Evolutionary conservation across 2,797 vertebrate genomes (phyloP).

Genomic region (Sebastes oblongus): DNA sequence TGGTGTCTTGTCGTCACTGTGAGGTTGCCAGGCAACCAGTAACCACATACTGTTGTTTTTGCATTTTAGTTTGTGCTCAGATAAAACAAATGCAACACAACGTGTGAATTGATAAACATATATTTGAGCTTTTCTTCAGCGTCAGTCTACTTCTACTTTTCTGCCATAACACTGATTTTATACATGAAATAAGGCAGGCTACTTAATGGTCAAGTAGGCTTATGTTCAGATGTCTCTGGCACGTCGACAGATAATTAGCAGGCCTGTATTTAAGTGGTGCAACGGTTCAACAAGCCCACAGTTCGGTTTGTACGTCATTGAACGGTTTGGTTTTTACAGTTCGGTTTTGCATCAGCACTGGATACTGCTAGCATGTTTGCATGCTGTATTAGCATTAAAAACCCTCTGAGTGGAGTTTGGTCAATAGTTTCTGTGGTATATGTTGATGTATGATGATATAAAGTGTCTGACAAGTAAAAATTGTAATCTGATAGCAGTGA

Average conservation of each 20-base stretch:
- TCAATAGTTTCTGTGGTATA: background rate
- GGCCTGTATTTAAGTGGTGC: no score
- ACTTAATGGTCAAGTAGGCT: no score
- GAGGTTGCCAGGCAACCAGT: background rate
- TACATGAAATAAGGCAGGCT: no score
- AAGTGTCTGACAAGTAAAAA: background rate
- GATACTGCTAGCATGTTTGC: background rate
- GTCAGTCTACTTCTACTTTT: background rate
- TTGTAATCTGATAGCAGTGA: no score
- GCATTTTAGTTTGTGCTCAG: background rate
- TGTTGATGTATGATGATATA: background rate
- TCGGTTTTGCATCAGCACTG: background rate
- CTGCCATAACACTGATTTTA: no score
- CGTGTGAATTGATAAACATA: background rate
- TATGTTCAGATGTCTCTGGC: no score
- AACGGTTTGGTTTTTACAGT: no score
- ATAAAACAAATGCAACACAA: background rate
- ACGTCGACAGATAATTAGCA: no score
- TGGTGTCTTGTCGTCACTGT: background rate
- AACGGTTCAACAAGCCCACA: no score
- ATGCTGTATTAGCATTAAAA: background rate
- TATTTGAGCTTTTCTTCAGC: background rate
- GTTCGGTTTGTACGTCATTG: no score
- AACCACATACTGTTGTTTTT: background rate
- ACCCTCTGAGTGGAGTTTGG: background rate